These are phyloP conservation scores for Theodoxus fluviatilis DNA, from an alignment of 2,888 invertebrate species.

Conservation along the genomic window DNA sequence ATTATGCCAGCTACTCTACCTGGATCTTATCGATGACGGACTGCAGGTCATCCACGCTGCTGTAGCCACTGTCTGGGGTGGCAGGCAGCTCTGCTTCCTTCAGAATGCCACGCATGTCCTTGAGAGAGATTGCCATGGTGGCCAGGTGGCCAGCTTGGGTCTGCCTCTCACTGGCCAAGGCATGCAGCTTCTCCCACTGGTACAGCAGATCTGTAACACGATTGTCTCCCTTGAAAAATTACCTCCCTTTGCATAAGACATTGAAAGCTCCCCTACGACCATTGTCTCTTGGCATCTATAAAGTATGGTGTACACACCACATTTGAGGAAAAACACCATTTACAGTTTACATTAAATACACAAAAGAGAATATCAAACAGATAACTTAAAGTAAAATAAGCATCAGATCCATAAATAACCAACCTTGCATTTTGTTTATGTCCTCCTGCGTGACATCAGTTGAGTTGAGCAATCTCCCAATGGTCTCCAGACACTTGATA, in stretches of 20 bases:
- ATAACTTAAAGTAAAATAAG: neutral
- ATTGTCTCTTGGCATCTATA: too few relatives aligned
- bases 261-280: too few relatives aligned
- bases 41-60: constrained; percentile 37
- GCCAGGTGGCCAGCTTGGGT: constrained; percentile 51
- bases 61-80: constrained; percentile 36
- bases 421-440: constrained; percentile 66
- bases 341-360: neutral
- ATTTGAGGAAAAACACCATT: neutral
- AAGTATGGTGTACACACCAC: too few relatives aligned
- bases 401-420: constrained; percentile 1
- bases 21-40: constrained; percentile 32
- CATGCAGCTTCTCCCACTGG: constrained; percentile 57
- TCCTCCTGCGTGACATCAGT: constrained; percentile 69
- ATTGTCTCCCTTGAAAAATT: neutral
- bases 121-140: constrained; percentile 37
- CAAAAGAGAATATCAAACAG: too few relatives aligned
- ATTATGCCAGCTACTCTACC: constrained; percentile 34
- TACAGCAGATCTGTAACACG: constrained; percentile 48
- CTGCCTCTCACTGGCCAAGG: constrained; percentile 49
- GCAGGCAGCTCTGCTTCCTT: constrained; percentile 30
- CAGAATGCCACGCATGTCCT: constrained; percentile 31
- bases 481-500: constrained; percentile 79
- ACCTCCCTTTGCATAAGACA: too few relatives aligned
- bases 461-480: constrained; percentile 65